Base-by-base conservation (phyloP, 2,888 invertebrate species). In the Crocallis elinguaria region DNA sequence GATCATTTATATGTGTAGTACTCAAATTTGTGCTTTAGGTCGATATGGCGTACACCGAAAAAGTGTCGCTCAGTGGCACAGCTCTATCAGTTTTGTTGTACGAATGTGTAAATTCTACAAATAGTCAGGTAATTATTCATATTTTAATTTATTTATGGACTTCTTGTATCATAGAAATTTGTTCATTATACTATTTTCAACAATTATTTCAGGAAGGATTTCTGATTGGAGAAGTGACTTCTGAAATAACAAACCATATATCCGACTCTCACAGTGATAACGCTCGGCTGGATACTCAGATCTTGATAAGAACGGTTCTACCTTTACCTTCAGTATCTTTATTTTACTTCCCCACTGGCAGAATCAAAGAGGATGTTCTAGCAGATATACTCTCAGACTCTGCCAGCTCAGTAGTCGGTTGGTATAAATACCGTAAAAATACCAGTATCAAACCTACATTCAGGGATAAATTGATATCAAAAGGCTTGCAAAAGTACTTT, bases 251-350 rank as follows among this genome's bases (percentile, higher is more conserved):
- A 3, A 94, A 93, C 77, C 94, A 94, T 49, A 94, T 95, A 73
- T 95, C 95, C 3, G 95, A 95, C 75, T 92, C 93, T 11, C 94
- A 94, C 56, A 94, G 93, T 68, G 93, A 93, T 69, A 92, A 93
- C 65, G 91, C 94, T 39, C 91, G 93, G 23, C 82, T 93, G 49
- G 93, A 93, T 64, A 93, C 92, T 59, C 92, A 93, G 66, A 94
- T 95, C 49, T 91, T 93, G 68, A 89, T 95, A 56, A 92, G 92
- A 69, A 93, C 93, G 9, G 87, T 94, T 19, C 73, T 95, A 41
- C 93, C 94, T 0, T 87, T 93, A 56, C 93, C 94, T 3, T 84
- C 90, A 9, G 82, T 90, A 0, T 92, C 93, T 37, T 77, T 93
- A 58, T 93, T 95, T 75, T 93, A 93, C 65, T 83, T 93, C 35